Evolutionary conservation across 2,888 invertebrate genomes (phyloP).

Genomic region (Dichetophora obliterata): DNA sequence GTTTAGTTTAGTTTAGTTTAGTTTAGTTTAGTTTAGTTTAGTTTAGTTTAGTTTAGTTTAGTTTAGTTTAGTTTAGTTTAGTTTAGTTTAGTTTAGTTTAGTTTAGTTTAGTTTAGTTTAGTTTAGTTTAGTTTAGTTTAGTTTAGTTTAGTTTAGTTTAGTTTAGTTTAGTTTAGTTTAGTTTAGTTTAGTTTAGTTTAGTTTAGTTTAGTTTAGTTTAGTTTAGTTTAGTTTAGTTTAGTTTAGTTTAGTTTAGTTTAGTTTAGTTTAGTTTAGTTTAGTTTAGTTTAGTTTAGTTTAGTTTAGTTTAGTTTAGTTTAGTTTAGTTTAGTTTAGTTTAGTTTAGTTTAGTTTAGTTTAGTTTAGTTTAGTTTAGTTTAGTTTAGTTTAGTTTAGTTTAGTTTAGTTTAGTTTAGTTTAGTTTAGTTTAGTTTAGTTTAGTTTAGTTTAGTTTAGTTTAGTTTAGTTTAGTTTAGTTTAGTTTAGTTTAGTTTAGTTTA

Average conservation of each 20-base stretch:
- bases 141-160: conserved; percentile 23
- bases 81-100: conserved; percentile 2
- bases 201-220: conserved; percentile 28
- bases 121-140: neutral
- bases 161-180: conserved; percentile 23
- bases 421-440: conserved; percentile 28
- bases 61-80: conserved; percentile 15
- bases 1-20: conserved; percentile 9
- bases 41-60: conserved; percentile 13
- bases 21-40: conserved; percentile 15
- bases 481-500: conserved; percentile 23
- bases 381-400: conserved; percentile 15
- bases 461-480: conserved; percentile 23
- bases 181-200: conserved; percentile 22
- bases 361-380: conserved; percentile 19
- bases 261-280: conserved; percentile 27
- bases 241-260: conserved; percentile 22
- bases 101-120: neutral
- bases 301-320: conserved; percentile 20
- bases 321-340: conserved; percentile 4
- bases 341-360: conserved; percentile 20
- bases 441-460: conserved; percentile 24
- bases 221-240: conserved; percentile 31
- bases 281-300: conserved; percentile 5
- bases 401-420: conserved; percentile 22